Evolutionary conservation across 2,888 invertebrate genomes (phyloP).

Genomic region (Epirrita christyi): DNA sequence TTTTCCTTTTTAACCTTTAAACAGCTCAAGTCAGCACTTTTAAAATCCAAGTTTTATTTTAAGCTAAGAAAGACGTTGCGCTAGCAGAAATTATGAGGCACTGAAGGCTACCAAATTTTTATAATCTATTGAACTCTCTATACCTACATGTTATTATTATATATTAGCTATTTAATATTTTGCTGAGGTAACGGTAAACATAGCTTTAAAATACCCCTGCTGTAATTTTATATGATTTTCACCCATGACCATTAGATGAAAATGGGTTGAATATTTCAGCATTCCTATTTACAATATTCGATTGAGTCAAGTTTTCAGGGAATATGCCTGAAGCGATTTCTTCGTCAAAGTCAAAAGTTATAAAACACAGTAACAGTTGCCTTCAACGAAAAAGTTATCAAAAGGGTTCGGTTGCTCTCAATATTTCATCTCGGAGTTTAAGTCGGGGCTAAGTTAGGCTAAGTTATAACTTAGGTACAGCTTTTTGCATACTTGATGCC

Average conservation of each 20-base stretch:
- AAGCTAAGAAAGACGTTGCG: not conserved
- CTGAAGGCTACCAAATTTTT: not conserved
- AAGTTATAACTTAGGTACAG: slow-evolving; percentile 44
- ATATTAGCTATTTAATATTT: too few species aligned
- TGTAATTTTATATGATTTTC: too few species aligned
- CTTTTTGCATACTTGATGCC: slow-evolving; percentile 42
- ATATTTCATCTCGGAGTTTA: slow-evolving; percentile 29
- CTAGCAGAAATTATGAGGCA: not conserved
- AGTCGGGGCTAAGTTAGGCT: slow-evolving; percentile 38
- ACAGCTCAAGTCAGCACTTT: not conserved
- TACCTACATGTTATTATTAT: too few species aligned
- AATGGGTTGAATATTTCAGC: slow-evolving; percentile 2
- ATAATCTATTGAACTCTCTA: too few species aligned
- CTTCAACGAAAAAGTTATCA: slow-evolving; percentile 47
- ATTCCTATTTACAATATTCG: slow-evolving; percentile 5
- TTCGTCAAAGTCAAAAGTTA: slow-evolving; percentile 18
- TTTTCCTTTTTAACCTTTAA: slow-evolving; percentile 12
- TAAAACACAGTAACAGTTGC: slow-evolving; percentile 45
- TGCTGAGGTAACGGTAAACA: too few species aligned
- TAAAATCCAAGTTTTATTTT: not conserved
- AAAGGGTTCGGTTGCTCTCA: slow-evolving; percentile 39
- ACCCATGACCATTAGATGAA: too few species aligned
- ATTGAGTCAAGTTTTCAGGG: slow-evolving; percentile 10
- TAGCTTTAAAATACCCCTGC: too few species aligned
- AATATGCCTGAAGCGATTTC: slow-evolving; percentile 4